Percentiles rank a stretch among this genome's conserved stretches.
These are phyloP conservation scores for Riparia riparia DNA, from an alignment of 2,113 vertebrate species.

Conservation along the genomic window DNA sequence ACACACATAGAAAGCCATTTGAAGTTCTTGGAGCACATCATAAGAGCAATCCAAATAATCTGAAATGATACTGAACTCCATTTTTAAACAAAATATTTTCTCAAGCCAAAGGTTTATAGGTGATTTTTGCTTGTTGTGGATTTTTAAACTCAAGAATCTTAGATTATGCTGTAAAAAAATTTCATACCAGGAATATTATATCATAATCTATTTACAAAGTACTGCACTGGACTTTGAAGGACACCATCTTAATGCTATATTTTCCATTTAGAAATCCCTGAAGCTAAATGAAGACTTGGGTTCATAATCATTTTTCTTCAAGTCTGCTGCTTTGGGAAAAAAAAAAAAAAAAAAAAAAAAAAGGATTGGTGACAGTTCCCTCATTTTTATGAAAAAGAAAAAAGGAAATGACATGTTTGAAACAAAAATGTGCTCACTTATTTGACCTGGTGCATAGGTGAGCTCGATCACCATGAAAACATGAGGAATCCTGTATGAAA, in stretches of 20 bases:
- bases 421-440: neutral
- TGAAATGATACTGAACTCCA: neutral
- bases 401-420: neutral
- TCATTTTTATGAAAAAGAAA: neutral
- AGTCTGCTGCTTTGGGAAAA: neutral
- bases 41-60: conserved; percentile 45
- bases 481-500: neutral
- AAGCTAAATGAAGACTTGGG: neutral
- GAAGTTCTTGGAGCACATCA: conserved; percentile 12
- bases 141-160: neutral
- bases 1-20: conserved; percentile 16
- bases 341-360: neutral
- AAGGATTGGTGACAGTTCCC: neutral
- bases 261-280: neutral
- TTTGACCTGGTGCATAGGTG: neutral
- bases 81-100: neutral
- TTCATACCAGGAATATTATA: neutral
- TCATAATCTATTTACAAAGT: neutral
- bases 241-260: neutral
- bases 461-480: neutral
- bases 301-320: neutral
- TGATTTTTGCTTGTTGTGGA: neutral
- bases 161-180: neutral
- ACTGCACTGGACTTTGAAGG: neutral
- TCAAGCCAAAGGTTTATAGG: neutral